phyloP scores from a whole-genome alignment of 2,888 invertebrate species.

The Lasioglossum zephyrum region DNA sequence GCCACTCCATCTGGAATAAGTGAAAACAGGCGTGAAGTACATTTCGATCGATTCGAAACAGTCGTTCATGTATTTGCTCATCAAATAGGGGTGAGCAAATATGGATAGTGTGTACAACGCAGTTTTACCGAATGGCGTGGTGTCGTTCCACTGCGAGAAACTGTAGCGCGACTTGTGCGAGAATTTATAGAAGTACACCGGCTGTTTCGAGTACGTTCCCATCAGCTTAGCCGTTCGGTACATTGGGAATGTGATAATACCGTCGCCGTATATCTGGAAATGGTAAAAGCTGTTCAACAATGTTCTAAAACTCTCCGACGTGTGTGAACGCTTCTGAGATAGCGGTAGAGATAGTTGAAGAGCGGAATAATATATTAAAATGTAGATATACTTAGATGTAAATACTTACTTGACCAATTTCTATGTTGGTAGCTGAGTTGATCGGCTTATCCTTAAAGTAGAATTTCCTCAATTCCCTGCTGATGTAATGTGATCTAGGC shows the following conservation, averaged over 20 bases:
- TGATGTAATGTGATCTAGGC: constrained; percentile 85
- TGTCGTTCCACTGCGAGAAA: constrained; percentile 85
- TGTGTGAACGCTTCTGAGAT: too few relatives aligned
- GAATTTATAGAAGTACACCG: constrained; percentile 88
- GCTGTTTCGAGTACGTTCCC: constrained; percentile 85
- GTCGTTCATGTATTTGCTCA: not conserved
- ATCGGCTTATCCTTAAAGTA: constrained; percentile 85
- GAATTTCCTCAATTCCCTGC: constrained; percentile 85
- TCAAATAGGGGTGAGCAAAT: not conserved
- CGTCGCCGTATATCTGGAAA: constrained; percentile 86
- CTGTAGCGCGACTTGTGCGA: constrained; percentile 87
- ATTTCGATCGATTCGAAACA: not conserved
- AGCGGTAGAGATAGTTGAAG: too few relatives aligned
- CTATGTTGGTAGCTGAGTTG: constrained; percentile 82
- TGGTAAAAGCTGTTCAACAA: not conserved
- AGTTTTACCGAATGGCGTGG: constrained; percentile 84
- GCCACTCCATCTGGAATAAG: constrained; percentile 80
- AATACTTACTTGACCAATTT: constrained; percentile 83
- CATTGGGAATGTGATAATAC: constrained; percentile 86
- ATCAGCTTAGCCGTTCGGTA: constrained; percentile 88
- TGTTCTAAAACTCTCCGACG: too few relatives aligned
- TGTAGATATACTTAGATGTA: too few relatives aligned
- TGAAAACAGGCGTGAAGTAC: not conserved
- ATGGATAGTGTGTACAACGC: not conserved
- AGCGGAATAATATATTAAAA: too few relatives aligned